Evolutionary conservation across 2,113 vertebrate genomes (phyloP), one percentile per base, ranked within the genome.

Genomic region (Jacana jacana): DNA sequence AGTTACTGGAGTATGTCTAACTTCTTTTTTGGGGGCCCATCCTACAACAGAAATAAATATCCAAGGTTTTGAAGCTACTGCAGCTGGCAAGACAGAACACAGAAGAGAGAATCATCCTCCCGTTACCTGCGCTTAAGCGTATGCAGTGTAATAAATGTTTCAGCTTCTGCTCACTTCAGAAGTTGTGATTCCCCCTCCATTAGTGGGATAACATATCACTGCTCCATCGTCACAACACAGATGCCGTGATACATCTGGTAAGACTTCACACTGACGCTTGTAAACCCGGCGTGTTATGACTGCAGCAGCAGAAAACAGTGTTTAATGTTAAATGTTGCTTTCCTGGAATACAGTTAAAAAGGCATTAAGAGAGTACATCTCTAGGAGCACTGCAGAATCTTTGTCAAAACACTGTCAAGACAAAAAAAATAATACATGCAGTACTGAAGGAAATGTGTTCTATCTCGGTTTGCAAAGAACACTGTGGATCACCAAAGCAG

Each of bases 321-420:
- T 72, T 95, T 79, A 82, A 65, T 69, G 92, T 30, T 91, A 95
- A 95, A 63, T 89, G 70, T 54, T 57, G 40, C 73, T 94, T 75
- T 91, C 81, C 65, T 91, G 58, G 83, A 93, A 91, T 35, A 55
- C 40, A 42, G 60, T 77, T 81, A 76, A 92, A 92, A 89, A 87
- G 57, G 73, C 91, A 87, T 68, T 81, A 90, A 91, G 58, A 92
- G 27, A 91, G 82, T 81, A 49, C 22, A 92, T 52, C 75, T 65
- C 52, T 40, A 93, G 73, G 12, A 93, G 52, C 37, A 79, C 40
- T 58, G 94, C 40, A 48, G 81, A 65, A 85, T 92, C 88, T 85
- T 83, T 95, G 88, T 87, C 83, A 94, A 91, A 97, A 97, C 68
- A 91, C 65, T 79, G 73, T 69, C 93, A 91, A 80, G 82, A 85